A percentile compares a stretch with the other conserved stretches of the same genome.
These are phyloP conservation scores for Nomada ferruginata DNA, from an alignment of 2,888 invertebrate genomes.

Conservation along the genomic window DNA sequence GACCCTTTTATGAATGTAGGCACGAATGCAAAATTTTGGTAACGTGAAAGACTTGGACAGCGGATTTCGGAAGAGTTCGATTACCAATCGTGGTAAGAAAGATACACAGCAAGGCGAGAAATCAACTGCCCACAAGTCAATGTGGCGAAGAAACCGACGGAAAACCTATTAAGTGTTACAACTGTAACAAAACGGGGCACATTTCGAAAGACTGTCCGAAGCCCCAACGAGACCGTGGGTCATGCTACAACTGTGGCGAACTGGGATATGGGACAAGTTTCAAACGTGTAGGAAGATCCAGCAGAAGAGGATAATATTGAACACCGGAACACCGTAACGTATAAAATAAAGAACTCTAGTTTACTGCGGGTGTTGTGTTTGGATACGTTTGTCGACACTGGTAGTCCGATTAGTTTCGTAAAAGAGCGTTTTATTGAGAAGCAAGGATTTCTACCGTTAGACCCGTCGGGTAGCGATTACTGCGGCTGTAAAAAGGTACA, in stretches of 20 bases:
- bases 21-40: not conserved
- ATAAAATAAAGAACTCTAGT: not conserved
- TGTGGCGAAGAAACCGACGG: too few relatives aligned
- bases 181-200: not conserved
- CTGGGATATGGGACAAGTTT: not conserved
- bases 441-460: not conserved
- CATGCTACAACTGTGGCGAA: not conserved
- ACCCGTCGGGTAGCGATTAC: slow-evolving; percentile 3
- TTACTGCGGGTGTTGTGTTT: not conserved
- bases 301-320: not conserved
- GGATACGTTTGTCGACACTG: slow-evolving; percentile 14
- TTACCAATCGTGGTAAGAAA: not conserved
- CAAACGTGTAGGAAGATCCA: not conserved
- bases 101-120: not conserved
- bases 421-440: not conserved
- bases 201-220: not conserved
- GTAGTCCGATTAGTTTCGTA: slow-evolving; percentile 4
- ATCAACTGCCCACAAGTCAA: not conserved
- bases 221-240: not conserved
- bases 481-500: not conserved
- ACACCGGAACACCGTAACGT: not conserved
- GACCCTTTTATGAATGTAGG: not conserved
- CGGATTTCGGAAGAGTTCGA: not conserved
- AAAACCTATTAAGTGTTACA: not conserved
- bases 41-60: not conserved